These are phyloP conservation scores for Chloebia gouldiae DNA, from an alignment of 2,113 vertebrate species.

Conservation along the genomic window DNA sequence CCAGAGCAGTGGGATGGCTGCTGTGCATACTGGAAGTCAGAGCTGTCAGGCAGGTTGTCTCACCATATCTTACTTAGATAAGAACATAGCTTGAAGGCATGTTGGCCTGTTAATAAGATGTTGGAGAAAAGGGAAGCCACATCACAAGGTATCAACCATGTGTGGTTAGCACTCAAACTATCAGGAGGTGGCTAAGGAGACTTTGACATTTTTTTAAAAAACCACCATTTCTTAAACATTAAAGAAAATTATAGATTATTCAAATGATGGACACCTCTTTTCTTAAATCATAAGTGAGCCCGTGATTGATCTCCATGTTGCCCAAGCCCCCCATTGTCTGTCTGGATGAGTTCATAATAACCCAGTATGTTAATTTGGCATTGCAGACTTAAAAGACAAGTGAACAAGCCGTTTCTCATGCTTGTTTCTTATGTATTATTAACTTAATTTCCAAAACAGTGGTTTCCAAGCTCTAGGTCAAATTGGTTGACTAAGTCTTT, in stretches of 20 bases:
- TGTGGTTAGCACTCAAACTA: background rate
- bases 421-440: background rate
- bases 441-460: background rate
- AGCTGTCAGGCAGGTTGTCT: background rate
- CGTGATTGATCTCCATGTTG: background rate
- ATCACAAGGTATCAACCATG: background rate
- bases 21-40: fast-evolving
- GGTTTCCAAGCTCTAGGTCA: background rate
- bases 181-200: background rate
- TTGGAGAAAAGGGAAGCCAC: background rate
- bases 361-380: background rate
- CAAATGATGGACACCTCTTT: background rate
- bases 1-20: background rate
- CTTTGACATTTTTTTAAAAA: background rate
- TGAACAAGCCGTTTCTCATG: fast-evolving
- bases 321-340: background rate
- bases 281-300: background rate
- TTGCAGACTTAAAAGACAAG: background rate
- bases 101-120: background rate
- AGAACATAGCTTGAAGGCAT: background rate
- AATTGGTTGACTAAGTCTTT: background rate
- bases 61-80: background rate
- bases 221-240: background rate
- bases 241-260: background rate
- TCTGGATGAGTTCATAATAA: background rate